These are phyloP conservation scores for Latrodectus hesperus DNA, from an alignment of 2,888 invertebrate genomes.

Conservation along the genomic window DNA sequence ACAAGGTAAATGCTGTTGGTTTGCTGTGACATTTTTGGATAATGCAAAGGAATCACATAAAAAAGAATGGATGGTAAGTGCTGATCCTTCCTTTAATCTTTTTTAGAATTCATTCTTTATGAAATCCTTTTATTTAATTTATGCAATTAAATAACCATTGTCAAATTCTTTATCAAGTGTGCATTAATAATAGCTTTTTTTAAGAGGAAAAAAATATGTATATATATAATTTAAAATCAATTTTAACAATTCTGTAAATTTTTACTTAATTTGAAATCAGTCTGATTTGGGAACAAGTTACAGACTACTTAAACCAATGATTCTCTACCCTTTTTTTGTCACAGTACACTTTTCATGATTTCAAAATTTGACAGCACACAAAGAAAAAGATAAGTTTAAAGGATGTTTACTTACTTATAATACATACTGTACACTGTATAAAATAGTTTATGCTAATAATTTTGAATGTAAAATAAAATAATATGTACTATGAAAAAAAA, in stretches of 20 bases:
- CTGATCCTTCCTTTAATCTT: background rate
- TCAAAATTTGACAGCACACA: no score
- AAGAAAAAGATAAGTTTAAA: no score
- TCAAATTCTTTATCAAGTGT: background rate
- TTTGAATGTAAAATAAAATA: no score
- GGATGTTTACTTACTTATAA: no score
- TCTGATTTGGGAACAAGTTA: no score
- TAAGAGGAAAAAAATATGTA: background rate
- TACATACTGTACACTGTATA: no score
- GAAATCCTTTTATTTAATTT: background rate
- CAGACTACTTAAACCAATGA: no score
- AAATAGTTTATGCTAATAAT: no score
- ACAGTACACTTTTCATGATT: no score
- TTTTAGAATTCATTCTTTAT: background rate
- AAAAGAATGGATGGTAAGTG: slow-evolving; percentile 80
- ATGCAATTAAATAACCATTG: background rate
- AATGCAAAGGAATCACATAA: slow-evolving; percentile 83
- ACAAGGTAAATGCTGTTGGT: slow-evolving; percentile 97
- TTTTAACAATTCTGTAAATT: background rate
- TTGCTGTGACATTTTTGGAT: slow-evolving; percentile 90
- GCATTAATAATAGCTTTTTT: background rate
- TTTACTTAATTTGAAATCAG: background rate
- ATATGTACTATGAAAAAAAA: no score
- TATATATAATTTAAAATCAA: background rate
- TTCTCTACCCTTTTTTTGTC: no score